Conservation (phyloP, 2,113 vertebrate genomes). For the Nothocercus julius region DNA sequence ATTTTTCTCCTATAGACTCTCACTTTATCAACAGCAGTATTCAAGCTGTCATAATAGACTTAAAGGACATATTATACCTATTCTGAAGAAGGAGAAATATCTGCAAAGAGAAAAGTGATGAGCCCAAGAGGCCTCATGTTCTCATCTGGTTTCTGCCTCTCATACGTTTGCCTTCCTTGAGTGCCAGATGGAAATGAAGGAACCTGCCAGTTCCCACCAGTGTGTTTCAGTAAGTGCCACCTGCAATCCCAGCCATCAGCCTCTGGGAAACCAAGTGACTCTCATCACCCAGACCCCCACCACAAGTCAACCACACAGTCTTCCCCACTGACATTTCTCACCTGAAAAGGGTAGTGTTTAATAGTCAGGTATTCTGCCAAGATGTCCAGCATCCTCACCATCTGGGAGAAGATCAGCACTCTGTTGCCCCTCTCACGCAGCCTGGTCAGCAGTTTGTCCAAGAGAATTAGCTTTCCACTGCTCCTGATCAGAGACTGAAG, state of each 20-base stretch:
- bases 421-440: constrained; percentile 93
- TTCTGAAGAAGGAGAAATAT: not conserved
- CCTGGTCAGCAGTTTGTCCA: constrained; percentile 95
- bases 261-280: not conserved
- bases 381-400: constrained; percentile 99
- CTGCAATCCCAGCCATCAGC: not conserved
- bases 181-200: not conserved
- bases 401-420: constrained; percentile 98
- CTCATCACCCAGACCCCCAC: not conserved
- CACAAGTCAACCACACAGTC: not conserved
- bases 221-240: not conserved
- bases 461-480: constrained; percentile 95
- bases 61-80: not conserved
- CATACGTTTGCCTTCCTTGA: not conserved
- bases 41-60: not conserved
- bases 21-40: not conserved
- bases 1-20: not conserved
- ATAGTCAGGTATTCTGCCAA: constrained; percentile 94
- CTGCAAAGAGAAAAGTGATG: not conserved
- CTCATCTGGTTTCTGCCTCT: not conserved
- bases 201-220: not conserved
- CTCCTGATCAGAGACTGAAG: constrained; percentile 88
- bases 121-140: not conserved
- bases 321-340: constrained; percentile 46
- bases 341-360: constrained; percentile 96